These are phyloP conservation scores for Uropsilus gracilis DNA, from an alignment of 2,113 vertebrate genomes.

Conservation along the genomic window DNA sequence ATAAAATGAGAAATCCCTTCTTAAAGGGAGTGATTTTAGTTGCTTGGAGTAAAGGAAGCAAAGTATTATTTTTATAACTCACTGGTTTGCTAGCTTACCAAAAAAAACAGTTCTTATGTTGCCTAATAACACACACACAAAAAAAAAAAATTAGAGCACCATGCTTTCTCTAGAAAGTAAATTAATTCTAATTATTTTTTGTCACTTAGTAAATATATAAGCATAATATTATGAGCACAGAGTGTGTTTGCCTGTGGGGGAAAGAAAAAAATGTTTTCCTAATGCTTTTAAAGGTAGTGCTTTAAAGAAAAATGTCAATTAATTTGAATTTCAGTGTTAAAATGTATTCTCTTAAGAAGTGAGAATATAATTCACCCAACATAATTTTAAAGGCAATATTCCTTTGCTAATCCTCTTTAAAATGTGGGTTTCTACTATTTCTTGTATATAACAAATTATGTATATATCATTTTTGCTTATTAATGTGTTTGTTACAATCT, in stretches of 20 bases:
- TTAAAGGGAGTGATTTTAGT: slow-evolving; percentile 55
- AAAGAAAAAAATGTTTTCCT: neutral
- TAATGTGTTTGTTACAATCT: neutral
- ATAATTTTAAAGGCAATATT: neutral
- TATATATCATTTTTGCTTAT: slow-evolving; percentile 3
- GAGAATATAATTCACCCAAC: neutral
- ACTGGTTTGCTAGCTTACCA: slow-evolving; percentile 35
- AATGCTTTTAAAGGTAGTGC: neutral
- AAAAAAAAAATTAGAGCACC: neutral
- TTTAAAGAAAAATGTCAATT: slow-evolving; percentile 35
- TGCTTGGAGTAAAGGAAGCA: slow-evolving; percentile 45
- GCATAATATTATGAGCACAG: neutral
- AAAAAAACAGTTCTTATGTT: neutral
- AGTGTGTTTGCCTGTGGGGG: neutral
- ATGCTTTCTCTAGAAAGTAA: neutral
- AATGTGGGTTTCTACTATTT: neutral
- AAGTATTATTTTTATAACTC: slow-evolving; percentile 42
- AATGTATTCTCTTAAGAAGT: neutral
- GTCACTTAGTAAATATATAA: neutral
- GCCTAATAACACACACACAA: neutral
- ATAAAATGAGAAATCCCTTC: slow-evolving; percentile 57
- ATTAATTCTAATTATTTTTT: slow-evolving; percentile 47
- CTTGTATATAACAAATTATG: neutral
- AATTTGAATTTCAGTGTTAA: slow-evolving; percentile 24
- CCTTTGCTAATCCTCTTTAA: neutral